phyloP scores from a whole-genome alignment of 2,888 invertebrate species.

The Rhimphoctona megacephalus region DNA sequence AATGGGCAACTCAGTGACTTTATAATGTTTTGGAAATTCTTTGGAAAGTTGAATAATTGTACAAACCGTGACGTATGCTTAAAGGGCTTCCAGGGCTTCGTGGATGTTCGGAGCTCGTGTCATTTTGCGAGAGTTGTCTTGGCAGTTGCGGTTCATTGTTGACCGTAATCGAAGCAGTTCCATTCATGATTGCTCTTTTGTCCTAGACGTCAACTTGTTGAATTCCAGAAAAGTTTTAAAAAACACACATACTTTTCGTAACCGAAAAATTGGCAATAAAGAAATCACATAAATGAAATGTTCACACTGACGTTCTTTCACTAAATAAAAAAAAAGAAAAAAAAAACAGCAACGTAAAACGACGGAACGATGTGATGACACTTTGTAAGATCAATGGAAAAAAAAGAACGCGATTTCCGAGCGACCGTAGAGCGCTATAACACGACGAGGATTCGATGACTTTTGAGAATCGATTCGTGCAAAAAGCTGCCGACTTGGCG shows the following conservation, averaged over 20 bases:
- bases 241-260: not conserved
- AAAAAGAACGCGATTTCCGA: not conserved
- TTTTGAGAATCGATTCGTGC: conserved; percentile 67
- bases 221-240: not conserved
- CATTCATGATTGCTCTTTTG: conserved; percentile 79
- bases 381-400: not conserved
- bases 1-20: too few species aligned
- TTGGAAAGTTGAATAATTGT: not conserved
- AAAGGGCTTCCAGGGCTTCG: conserved; percentile 82
- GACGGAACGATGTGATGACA: conserved; percentile 6
- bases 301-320: not conserved
- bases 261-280: not conserved
- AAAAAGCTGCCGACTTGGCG: conserved; percentile 54
- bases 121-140: conserved; percentile 80
- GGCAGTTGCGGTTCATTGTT: conserved; percentile 80
- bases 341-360: not conserved
- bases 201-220: not conserved
- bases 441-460: conserved; percentile 64
- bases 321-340: not conserved
- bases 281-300: not conserved
- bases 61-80: conserved; percentile 82
- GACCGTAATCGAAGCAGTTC: conserved; percentile 78
- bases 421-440: conserved; percentile 32
- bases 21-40: not conserved
- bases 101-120: conserved; percentile 81